Base-by-base conservation (phyloP, 1,140 invertebrate species). In the Hermetia illucens region DNA sequence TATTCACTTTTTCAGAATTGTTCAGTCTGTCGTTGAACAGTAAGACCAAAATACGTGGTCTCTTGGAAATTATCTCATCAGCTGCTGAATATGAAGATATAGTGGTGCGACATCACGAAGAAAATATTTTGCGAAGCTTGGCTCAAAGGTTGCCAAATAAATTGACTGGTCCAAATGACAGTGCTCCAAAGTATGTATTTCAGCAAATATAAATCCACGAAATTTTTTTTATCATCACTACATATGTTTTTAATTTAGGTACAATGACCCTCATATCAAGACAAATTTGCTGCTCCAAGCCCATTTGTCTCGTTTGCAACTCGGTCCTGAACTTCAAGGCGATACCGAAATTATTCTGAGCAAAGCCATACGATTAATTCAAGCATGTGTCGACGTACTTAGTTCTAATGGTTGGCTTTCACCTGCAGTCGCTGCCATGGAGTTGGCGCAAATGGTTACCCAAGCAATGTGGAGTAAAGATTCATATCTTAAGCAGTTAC, bases 391-490 rank as follows among this genome's bases (percentile, higher is more conserved):
- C 12, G 95, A 99, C 69, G 96, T 99, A 17, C 66, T 98, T 1
- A 92, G 88, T 53, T 95, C 89, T 15, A 97, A 96, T 53, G 94
- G 95, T 20, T 99, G 95, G 95, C 64, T 98, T 12, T 83, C 86
- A 1, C 95, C 95, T 0, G 96, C 94, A 6, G 84, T 99, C 17
- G 90, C 94, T 33, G 93, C 95, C 48, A 99, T 99, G 96, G 95
- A 98, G 65, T 64, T 99, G 40, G 92, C 95, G 1, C 95, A 98
- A 63, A 99, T 98, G 94, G 85, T 95, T 0, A 98, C 95, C 0
- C 96, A 99, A 66, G 94, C 93, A 3, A 96, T 98, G 92, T 98
- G 95, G 92, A 89, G 82, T 39, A 98, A 96, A 62, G 95, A 98
- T 60, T 94, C 90, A 0, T 95, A 96, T 56, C 68, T 99, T 31